Evolutionary conservation across 1,140 invertebrate species (phyloP), one percentile per base, ranked within the genome.

Genomic region (Apis dorsata): DNA sequence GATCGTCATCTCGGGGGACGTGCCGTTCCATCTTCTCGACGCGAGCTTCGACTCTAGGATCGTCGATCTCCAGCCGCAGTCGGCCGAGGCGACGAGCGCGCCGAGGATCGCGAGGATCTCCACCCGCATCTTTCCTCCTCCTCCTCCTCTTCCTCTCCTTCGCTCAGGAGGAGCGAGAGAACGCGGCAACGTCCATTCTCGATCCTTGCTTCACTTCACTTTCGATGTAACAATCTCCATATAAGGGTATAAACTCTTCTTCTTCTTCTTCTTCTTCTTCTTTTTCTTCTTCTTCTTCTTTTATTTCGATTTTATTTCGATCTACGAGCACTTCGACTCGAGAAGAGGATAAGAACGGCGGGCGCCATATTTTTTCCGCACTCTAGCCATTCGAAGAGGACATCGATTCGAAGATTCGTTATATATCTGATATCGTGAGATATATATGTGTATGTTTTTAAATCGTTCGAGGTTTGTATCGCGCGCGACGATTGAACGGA

Each of bases 1-100:
- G 75, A 96, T 93, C 76, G 94, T 95, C n/a, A 95, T 85, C 71
- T 91, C 90, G 1, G 90, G 88, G 11, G 90, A 57, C 2, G 87
- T 75, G 44, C 53, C 68, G 63, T 91, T 91, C 12, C 77, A 82
- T 15, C 68, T 53, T 44, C 24, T 86, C 68, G 55, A 75, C 9
- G 79, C 34, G 34, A 7, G 34, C 44, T 12, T 74, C 77, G 44
- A 53, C 63, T 13, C 15, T 44, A 1, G 19, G 34, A 1, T 80
- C 70, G 12, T 63, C 49, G 81, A 81, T 51, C 84, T 79, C 82
- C 79, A 83, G 28, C 75, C 81, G 71, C 68, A 73, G 19, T 49
- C 83, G 49, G 53, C 79, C 73, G 84, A 85, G 79, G 86, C 70
- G 69, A 89, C 89, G 71, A 92, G 57, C 83, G 76, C 68, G 55